Evolutionary conservation across 2,113 vertebrate species (phyloP), one percentile per base, ranked within the genome.

Genomic region (Entomyzon cyanotis): DNA sequence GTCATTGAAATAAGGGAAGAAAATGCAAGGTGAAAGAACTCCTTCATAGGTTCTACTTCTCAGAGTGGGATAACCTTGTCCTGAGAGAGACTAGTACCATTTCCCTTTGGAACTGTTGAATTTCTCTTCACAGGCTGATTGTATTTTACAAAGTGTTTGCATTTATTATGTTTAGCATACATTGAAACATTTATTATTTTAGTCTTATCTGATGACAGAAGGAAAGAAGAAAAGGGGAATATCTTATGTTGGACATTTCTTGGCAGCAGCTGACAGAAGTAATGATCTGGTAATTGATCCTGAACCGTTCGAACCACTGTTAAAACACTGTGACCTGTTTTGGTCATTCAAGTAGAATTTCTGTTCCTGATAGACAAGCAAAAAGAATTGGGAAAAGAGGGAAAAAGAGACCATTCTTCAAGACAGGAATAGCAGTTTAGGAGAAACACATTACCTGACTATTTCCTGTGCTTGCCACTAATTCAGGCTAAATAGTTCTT

Each of bases 401-500:
- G 17, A 4, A 41, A 42, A 90, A 59, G 21, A 6, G n/a, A 20
- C 17, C 10, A 62, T 94, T 93, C 65, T 85, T 93, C 85, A 89
- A 58, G 67, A 68, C 12, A 62, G 28, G 24, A 91, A 8, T 24
- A 60, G 37, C 53, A 60, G 47, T 83, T 90, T 68, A 77, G 15
- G 67, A 82, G 86, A 75, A 87, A 83, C 47, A 39, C 22, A 67
- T 95, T 92, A 92, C 74, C 64, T 81, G 27, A 23, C 64, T 58
- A 23, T 95, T 93, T 92, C 80, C 81, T 87, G 21, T 74, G 37
- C 35, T 79, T 0, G 0, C 56, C 74, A 35, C 86, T 95, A 95
- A 96, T 95, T 94, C 81, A 93, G 69, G 63, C 44, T 96, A 93
- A 95, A 79, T 84, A 77, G 75, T 84, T 50, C 50, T 81, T 77